Conservation (phyloP, 2,113 vertebrate species). For the Willisornis vidua region DNA sequence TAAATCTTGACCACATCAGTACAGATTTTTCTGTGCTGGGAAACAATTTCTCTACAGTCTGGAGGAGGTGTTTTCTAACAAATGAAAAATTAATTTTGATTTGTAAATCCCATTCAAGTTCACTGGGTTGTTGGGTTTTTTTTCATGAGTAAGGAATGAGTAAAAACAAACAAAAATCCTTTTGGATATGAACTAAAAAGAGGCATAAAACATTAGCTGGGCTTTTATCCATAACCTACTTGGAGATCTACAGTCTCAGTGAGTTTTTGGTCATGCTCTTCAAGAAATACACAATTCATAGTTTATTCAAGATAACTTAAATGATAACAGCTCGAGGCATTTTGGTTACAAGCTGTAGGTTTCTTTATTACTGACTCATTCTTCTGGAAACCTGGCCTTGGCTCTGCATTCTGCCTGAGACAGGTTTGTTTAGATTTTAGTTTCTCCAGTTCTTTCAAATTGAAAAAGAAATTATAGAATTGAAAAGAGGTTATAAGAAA, state of each 20-base stretch:
- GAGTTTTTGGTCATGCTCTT: neutral
- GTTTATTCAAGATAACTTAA: constrained; percentile 22
- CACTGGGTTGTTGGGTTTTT: neutral
- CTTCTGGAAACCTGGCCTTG: neutral
- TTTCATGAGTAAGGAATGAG: neutral
- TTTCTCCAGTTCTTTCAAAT: neutral
- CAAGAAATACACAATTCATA: neutral
- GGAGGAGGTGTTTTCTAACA: constrained; percentile 20
- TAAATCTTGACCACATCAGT: constrained; percentile 23
- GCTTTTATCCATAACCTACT: constrained; percentile 4
- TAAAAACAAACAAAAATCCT: constrained; percentile 34
- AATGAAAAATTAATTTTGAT: constrained; percentile 22
- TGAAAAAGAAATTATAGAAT: neutral
- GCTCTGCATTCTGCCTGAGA: neutral
- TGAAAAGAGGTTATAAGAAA: neutral
- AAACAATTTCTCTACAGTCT: constrained; percentile 6
- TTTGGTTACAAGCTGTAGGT: neutral
- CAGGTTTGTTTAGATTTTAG: neutral
- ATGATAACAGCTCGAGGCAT: neutral
- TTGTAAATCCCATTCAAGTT: neutral
- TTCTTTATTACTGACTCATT: neutral
- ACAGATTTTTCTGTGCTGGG: neutral
- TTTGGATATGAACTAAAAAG: neutral
- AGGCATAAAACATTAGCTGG: neutral
- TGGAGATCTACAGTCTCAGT: neutral